Evolutionary conservation across 2,797 vertebrate genomes (phyloP).

Genomic region (Pseudochromis fuscus): DNA sequence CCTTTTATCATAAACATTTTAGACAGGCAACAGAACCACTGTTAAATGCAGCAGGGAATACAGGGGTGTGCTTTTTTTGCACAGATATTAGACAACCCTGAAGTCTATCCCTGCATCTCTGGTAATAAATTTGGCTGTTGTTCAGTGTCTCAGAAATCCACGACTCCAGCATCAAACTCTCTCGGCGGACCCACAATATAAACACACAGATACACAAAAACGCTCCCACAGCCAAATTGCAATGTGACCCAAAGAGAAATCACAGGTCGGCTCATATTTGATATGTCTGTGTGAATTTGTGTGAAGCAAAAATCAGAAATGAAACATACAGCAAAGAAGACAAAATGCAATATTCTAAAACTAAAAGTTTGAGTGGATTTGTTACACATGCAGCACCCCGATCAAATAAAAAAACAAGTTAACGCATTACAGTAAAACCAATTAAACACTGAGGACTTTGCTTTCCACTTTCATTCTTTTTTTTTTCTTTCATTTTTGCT

Average conservation of each 20-base stretch:
- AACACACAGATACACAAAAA: not conserved
- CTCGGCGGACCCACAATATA: not conserved
- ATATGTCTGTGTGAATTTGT: slow-evolving; percentile 6
- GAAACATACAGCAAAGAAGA: not conserved
- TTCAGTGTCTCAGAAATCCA: not conserved
- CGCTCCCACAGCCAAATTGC: not conserved
- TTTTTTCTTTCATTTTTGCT: no score
- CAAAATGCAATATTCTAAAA: not conserved
- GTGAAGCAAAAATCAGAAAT: not conserved
- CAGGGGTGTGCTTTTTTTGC: no score
- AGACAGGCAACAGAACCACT: slow-evolving; percentile 3
- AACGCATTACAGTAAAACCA: slow-evolving; percentile 9
- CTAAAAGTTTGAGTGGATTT: not conserved
- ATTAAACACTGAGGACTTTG: slow-evolving; percentile 2
- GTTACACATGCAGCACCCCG: not conserved
- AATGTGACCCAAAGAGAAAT: not conserved
- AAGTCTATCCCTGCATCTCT: not conserved
- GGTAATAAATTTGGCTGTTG: slow-evolving; percentile 3
- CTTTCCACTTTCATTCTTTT: not conserved
- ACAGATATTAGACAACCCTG: not conserved
- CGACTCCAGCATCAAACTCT: not conserved
- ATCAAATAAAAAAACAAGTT: slow-evolving; percentile 23
- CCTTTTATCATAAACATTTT: not conserved
- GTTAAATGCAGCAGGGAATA: not conserved
- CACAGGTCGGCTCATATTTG: not conserved